Evolutionary conservation across 2,888 invertebrate species (phyloP), one percentile per base, ranked within the genome.

Genomic region (Oasisia sp.): DNA sequence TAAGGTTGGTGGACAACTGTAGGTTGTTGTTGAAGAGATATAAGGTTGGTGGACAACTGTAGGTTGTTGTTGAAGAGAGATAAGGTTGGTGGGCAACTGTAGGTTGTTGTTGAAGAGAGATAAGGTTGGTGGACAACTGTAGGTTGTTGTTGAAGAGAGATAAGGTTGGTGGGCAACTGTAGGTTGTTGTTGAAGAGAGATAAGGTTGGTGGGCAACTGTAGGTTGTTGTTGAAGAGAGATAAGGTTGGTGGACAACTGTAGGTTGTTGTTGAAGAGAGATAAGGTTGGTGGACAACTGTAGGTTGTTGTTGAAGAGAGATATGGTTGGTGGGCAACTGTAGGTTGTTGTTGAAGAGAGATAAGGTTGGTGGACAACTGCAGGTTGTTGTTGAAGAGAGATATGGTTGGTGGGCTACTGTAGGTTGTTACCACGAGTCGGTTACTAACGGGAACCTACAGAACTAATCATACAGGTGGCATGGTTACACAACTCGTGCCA

Each of bases 1-100:
- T 96, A 94, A 94, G 94, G 98, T 98, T 96, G 45, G 92, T 89
- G 27, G 58, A 27, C 3, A 19, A 14, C 50, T 50, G 14, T 14
- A 50, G 9, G 9, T 50, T 0, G 50, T 38, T 38, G 2, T 98
- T 98, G 95, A 97, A 97, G 5, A 97, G 97, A 95, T 99, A 99
- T 96, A 94, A 94, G 94, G 98, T 98, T 96, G 45, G 92, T 89
- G 27, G 58, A 27, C 3, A 19, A 14, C 50, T 50, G 14, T 14
- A 50, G 9, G 9, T 50, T 0, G 50, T 38, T 38, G 2, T 98
- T 98, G 95, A 97, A 97, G 5, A 97, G 97, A 95, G 99, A 99
- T 96, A 94, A 94, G 94, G 98, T 98, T 96, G 45, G 92, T 89
- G 27, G 58, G 27, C 3, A 19, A 14, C 50, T 50, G 14, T 14